A percentile compares a stretch with the other conserved stretches of the same genome.
These are phyloP conservation scores for Diorhabda elongata DNA, from an alignment of 1,140 invertebrate genomes.

Conservation along the genomic window DNA sequence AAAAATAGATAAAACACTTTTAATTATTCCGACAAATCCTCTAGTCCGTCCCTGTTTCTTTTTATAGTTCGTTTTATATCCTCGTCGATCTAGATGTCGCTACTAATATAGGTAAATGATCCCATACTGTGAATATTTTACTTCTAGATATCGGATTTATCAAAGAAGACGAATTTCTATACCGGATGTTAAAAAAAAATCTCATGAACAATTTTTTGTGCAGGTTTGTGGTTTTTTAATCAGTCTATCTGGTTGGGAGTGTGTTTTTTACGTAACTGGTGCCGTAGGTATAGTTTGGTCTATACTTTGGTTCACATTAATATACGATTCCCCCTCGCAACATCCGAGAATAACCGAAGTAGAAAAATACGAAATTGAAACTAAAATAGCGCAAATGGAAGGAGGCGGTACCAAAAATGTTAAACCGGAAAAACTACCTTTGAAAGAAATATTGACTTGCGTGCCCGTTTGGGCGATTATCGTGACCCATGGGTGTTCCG, in stretches of 20 bases:
- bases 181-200: not conserved
- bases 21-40: too few relatives aligned
- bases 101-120: not conserved
- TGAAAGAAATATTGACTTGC: slow-evolving; percentile 74
- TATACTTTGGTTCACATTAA: slow-evolving; percentile 75
- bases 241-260: slow-evolving; percentile 74
- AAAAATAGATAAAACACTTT: too few relatives aligned
- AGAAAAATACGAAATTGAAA: slow-evolving; percentile 77
- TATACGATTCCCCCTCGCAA: slow-evolving; percentile 78
- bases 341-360: slow-evolving; percentile 81
- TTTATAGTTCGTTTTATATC: too few relatives aligned
- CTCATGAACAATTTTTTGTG: slow-evolving; percentile 2
- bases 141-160: not conserved
- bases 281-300: slow-evolving; percentile 76
- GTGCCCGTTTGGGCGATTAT: slow-evolving; percentile 89
- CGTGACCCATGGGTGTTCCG: slow-evolving; percentile 82
- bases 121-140: not conserved
- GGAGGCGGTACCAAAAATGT: slow-evolving; percentile 26
- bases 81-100: too few relatives aligned
- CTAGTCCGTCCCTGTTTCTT: too few relatives aligned
- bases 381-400: slow-evolving; percentile 57
- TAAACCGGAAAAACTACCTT: slow-evolving; percentile 70
- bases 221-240: slow-evolving; percentile 70
- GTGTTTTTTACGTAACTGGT: slow-evolving; percentile 81
- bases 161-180: not conserved